Evolutionary conservation across 2,888 invertebrate genomes (phyloP).

Genomic region (Mongoloraphidia duomilia): DNA sequence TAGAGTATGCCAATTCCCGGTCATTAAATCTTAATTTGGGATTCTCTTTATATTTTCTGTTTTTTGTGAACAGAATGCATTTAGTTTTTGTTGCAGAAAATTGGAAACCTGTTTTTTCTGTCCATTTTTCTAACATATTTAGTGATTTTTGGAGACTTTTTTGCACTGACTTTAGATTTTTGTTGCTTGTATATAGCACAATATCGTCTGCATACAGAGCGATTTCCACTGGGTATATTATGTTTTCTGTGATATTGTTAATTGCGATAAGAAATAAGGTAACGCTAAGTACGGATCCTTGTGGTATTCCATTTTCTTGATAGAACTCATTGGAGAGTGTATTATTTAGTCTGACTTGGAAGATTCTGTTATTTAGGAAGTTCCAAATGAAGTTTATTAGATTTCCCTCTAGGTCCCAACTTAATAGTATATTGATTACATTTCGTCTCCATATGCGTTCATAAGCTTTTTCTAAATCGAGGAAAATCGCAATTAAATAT

Average conservation of each 20-base stretch:
- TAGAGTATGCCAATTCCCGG: background rate
- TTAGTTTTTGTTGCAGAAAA: background rate
- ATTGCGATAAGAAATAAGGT: background rate
- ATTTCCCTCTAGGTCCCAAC: conserved; percentile 7
- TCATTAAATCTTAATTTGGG: background rate
- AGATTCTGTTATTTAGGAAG: conserved; percentile 7
- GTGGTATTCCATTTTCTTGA: too few relatives aligned
- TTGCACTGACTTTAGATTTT: background rate
- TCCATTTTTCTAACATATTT: background rate
- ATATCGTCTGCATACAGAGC: conserved; percentile 5
- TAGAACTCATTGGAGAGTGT: background rate
- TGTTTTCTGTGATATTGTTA: background rate
- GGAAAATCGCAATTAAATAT: conserved; percentile 9
- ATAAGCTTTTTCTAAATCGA: conserved; percentile 15
- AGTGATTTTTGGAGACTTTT: background rate
- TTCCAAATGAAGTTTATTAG: conserved; percentile 9
- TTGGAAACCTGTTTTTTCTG: background rate
- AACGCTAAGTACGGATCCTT: too few relatives aligned
- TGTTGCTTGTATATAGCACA: background rate
- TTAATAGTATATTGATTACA: conserved; percentile 7
- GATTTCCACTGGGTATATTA: background rate
- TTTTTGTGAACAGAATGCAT: background rate
- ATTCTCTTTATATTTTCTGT: background rate
- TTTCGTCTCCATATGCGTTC: conserved; percentile 11
- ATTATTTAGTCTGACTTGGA: background rate